These are phyloP conservation scores for Drosophila differens DNA, from an alignment of 2,888 invertebrate species.

Conservation along the genomic window DNA sequence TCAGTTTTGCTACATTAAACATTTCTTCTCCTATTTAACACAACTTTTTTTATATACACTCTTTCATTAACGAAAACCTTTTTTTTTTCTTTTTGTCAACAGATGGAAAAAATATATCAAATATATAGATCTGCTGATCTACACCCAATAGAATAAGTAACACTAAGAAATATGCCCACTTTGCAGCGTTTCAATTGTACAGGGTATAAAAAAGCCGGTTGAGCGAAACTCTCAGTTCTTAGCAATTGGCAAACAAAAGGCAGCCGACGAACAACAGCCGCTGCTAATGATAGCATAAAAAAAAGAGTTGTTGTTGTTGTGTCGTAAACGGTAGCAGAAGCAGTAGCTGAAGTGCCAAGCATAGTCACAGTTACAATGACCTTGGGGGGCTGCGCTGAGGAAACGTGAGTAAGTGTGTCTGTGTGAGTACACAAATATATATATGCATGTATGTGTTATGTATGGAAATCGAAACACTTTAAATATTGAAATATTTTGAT, in stretches of 20 bases:
- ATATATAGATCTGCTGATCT: not conserved
- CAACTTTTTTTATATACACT: too few relatives aligned
- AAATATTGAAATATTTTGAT: constrained; percentile 46
- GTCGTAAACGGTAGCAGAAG: constrained; percentile 49
- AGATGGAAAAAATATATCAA: not conserved
- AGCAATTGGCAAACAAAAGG: constrained; percentile 45
- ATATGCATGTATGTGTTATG: constrained; percentile 15
- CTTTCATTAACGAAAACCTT: not conserved
- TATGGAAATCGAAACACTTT: constrained; percentile 60
- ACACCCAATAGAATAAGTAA: not conserved
- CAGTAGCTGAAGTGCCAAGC: constrained; percentile 2
- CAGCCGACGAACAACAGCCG: constrained; percentile 17
- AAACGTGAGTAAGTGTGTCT: constrained; percentile 25
- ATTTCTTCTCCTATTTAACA: not conserved
- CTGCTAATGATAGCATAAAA: constrained; percentile 60
- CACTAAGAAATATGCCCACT: not conserved
- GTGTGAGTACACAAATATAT: constrained; percentile 13
- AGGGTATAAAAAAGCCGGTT: constrained; percentile 52
- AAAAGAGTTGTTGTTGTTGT: constrained; percentile 36
- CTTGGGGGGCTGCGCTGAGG: constrained; percentile 54
- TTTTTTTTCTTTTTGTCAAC: not conserved
- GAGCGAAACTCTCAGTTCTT: constrained; percentile 24
- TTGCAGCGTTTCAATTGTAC: not conserved
- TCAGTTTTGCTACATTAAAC: not conserved
- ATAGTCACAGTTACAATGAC: constrained; percentile 73